Percentiles rank a stretch among this genome's conserved stretches.
Evolutionary conservation across 2,888 invertebrate species (phyloP).

Genomic region (Tromatobia lineatoria): DNA sequence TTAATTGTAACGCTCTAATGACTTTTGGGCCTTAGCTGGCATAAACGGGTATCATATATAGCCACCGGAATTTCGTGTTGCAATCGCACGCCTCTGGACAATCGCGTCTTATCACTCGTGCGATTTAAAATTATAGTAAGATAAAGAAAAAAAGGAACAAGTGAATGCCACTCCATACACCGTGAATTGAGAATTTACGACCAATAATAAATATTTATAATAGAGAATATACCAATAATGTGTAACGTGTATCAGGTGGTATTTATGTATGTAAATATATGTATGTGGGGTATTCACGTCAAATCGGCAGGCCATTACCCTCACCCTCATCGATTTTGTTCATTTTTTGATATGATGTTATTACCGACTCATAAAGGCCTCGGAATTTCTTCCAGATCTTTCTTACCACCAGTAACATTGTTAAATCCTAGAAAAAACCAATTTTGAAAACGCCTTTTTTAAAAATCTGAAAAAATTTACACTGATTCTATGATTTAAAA

Average conservation of each 20-base stretch:
- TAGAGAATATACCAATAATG: slow-evolving; percentile 44
- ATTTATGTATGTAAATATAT: slow-evolving; percentile 8
- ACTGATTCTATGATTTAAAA: too few relatives aligned
- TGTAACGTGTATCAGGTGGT: slow-evolving; percentile 42
- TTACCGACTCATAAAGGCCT: too few relatives aligned
- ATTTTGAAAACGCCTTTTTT: too few relatives aligned
- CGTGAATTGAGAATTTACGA: slow-evolving; percentile 64
- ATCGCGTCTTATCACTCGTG: slow-evolving; percentile 35
- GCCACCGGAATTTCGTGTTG: slow-evolving; percentile 64
- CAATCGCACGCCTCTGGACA: slow-evolving; percentile 38
- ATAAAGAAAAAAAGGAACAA: slow-evolving; percentile 1
- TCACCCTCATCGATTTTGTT: too few relatives aligned
- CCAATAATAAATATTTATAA: slow-evolving; percentile 63
- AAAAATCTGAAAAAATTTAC: too few relatives aligned
- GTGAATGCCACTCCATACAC: slow-evolving; percentile 30
- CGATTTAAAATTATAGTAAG: slow-evolving; percentile 23
- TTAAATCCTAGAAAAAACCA: too few relatives aligned
- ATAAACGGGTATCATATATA: slow-evolving; percentile 67
- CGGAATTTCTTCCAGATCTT: too few relatives aligned
- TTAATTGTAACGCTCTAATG: slow-evolving; percentile 63
- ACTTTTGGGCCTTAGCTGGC: slow-evolving; percentile 69
- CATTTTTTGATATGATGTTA: too few relatives aligned
- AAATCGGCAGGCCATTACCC: too few relatives aligned
- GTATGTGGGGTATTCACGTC: too few relatives aligned
- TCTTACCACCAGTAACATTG: too few relatives aligned